phyloP scores from a whole-genome alignment of 2,797 vertebrate genomes.

The Thaleichthys pacificus region DNA sequence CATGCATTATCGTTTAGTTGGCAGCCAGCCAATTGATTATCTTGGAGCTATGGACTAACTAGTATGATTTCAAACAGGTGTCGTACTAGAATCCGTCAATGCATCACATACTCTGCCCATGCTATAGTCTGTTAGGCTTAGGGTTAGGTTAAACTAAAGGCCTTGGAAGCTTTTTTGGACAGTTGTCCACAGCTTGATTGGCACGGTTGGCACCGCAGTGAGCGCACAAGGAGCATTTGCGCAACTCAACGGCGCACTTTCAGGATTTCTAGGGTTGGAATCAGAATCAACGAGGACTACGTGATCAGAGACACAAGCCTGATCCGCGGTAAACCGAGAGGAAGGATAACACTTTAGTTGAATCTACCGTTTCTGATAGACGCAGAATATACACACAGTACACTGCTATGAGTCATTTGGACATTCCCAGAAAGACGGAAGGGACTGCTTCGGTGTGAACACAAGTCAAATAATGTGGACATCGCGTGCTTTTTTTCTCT shows the following conservation, averaged over 20 bases:
- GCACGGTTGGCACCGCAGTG: neutral
- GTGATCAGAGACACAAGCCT: no score
- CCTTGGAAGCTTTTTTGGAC: neutral
- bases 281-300: neutral
- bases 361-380: neutral
- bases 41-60: no score
- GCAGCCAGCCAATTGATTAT: no score
- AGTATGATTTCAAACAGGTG: no score
- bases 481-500: constrained; percentile 1
- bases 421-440: neutral
- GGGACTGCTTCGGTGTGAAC: neutral
- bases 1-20: no score
- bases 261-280: neutral
- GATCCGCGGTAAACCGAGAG: no score
- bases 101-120: no score
- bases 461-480: constrained; percentile 35
- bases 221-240: neutral
- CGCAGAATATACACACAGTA: no score
- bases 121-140: no score
- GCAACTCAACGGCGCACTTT: neutral
- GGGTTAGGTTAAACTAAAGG: neutral
- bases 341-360: neutral
- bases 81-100: no score
- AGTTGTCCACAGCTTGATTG: neutral
- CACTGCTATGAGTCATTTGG: neutral